Evolutionary conservation across 1,140 invertebrate species (phyloP).

Genomic region (Lepidurus packardi): DNA sequence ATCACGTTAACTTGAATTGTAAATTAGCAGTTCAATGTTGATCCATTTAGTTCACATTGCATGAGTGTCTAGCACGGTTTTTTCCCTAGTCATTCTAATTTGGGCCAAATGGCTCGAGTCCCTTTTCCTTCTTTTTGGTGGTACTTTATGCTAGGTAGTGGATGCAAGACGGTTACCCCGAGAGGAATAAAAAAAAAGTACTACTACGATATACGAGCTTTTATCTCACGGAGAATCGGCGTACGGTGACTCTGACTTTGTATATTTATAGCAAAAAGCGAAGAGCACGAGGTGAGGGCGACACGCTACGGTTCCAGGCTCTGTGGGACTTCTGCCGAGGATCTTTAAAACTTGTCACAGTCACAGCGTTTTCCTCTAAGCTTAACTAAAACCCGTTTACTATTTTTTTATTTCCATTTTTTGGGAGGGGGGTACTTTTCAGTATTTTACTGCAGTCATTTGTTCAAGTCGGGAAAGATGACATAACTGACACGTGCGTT

Average conservation of each 20-base stretch:
- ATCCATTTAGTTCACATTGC: no score
- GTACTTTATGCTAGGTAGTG: no score
- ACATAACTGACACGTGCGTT: conserved; percentile 3
- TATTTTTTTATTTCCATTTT: neutral
- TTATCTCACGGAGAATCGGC: neutral
- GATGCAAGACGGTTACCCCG: neutral
- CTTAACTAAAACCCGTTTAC: neutral
- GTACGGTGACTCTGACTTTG: neutral
- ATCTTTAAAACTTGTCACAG: neutral
- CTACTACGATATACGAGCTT: neutral
- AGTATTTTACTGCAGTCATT: conserved; percentile 3
- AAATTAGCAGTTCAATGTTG: no score
- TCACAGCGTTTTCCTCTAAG: neutral
- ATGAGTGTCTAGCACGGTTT: no score
- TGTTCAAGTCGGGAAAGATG: neutral
- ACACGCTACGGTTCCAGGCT: neutral
- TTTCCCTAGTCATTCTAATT: no score
- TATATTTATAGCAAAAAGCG: conserved; percentile 22
- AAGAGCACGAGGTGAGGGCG: neutral
- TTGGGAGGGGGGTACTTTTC: neutral
- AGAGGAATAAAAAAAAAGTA: neutral
- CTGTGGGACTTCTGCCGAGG: neutral
- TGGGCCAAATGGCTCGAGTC: no score
- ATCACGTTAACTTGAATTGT: no score
- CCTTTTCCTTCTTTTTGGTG: no score